A percentile compares a stretch with the other conserved stretches of the same genome.
These are phyloP conservation scores for Meloidogyne hapla DNA, from an alignment of 1,140 invertebrate genomes.

Conservation along the genomic window DNA sequence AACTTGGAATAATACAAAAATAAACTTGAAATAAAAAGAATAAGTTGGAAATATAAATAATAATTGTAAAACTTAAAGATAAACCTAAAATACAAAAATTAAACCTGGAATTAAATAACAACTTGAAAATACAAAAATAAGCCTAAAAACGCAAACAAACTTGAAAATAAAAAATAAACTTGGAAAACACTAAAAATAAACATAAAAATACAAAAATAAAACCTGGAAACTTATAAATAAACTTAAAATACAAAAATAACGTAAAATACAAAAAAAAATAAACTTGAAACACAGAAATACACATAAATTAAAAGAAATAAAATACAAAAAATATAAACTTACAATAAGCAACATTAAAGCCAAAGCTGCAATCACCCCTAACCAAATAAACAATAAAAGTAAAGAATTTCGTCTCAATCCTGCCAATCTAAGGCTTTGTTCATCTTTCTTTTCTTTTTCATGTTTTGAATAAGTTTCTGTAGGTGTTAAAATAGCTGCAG, in stretches of 20 bases:
- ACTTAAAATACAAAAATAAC: too few relatives aligned
- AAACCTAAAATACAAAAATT: not conserved
- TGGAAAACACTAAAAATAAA: not conserved
- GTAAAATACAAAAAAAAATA: too few relatives aligned
- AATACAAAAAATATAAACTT: not conserved
- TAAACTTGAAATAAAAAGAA: not conserved
- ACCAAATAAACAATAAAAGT: slow-evolving; percentile 45
- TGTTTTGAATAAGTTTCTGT: not conserved
- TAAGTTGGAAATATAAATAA: slow-evolving; percentile 8
- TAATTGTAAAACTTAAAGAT: not conserved
- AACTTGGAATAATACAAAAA: not conserved
- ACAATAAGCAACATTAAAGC: slow-evolving; percentile 44
- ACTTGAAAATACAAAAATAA: too few relatives aligned
- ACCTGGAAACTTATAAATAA: too few relatives aligned
- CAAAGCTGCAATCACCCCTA: slow-evolving; percentile 38
- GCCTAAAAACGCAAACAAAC: too few relatives aligned
- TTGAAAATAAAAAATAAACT: too few relatives aligned
- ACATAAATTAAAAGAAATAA: not conserved
- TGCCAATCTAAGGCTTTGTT: slow-evolving; percentile 39
- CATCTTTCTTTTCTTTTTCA: slow-evolving; percentile 8
- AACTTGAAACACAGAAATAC: not conserved
- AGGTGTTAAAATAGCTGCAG: not conserved
- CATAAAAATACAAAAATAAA: not conserved
- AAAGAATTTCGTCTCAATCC: slow-evolving; percentile 42
- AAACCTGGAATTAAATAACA: not conserved